Conservation (phyloP, 2,797 vertebrate genomes). For the Aeoliscus strigatus region DNA sequence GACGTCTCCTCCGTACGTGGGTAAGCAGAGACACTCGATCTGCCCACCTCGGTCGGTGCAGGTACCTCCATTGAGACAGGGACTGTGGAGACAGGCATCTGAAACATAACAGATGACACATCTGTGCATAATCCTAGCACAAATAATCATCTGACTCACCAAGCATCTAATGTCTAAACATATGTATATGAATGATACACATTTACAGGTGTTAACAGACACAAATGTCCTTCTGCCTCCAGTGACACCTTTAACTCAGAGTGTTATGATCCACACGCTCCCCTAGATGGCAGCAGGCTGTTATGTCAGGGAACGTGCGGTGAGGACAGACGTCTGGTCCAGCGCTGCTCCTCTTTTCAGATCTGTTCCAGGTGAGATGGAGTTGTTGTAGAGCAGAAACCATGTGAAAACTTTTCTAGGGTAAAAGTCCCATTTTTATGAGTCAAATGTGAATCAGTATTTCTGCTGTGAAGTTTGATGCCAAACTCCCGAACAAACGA, state of each 20-base stretch:
- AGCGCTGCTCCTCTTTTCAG: conserved; percentile 3
- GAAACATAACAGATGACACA: conserved; percentile 64
- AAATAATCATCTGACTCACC: no score
- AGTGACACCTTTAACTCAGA: no score
- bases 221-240: not conserved
- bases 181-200: no score
- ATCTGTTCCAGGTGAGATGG: conserved; percentile 5
- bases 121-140: no score
- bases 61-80: conserved; percentile 91
- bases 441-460: no score
- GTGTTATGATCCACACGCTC: conserved; percentile 1
- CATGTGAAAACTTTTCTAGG: no score
- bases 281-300: conserved; percentile 51
- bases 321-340: conserved; percentile 17
- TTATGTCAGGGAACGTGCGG: no score
- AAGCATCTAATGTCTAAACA: not conserved
- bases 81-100: conserved; percentile 84
- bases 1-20: conserved; percentile 83
- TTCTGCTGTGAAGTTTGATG: no score
- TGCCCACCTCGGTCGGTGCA: conserved; percentile 74
- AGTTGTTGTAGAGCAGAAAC: no score
- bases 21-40: conserved; percentile 84
- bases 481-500: no score
- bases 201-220: not conserved
- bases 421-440: no score